Evolutionary conservation across 2,888 invertebrate genomes (phyloP).

Genomic region (Lingula anatina): DNA sequence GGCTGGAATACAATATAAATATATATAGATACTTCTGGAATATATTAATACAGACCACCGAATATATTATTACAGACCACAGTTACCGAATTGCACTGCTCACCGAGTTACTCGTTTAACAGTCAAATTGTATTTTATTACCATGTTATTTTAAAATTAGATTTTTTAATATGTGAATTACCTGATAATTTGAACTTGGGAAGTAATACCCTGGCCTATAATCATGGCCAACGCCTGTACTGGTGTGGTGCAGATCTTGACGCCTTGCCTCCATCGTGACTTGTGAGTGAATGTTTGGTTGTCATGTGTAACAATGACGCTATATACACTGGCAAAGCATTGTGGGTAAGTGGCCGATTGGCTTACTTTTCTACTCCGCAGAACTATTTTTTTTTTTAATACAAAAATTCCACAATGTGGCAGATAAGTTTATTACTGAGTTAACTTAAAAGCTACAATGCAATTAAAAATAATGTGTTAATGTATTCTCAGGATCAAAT

Average conservation of each 20-base stretch:
- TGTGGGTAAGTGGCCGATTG: too few species aligned
- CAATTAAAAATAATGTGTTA: too few species aligned
- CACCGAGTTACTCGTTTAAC: too few species aligned
- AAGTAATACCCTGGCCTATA: conserved; percentile 51
- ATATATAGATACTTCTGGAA: neutral
- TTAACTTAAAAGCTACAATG: too few species aligned
- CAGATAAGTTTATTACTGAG: too few species aligned
- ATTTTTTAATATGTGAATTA: conserved; percentile 13
- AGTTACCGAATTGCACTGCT: neutral
- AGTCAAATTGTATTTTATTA: too few species aligned
- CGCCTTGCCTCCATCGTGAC: neutral
- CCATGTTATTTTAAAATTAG: too few species aligned
- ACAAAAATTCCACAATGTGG: too few species aligned
- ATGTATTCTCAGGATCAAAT: too few species aligned
- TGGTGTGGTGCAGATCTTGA: conserved; percentile 26
- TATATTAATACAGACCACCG: neutral
- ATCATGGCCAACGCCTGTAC: conserved; percentile 50
- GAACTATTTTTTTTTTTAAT: too few species aligned
- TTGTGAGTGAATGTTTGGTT: neutral
- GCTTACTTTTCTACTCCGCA: too few species aligned
- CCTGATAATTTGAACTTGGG: conserved; percentile 49
- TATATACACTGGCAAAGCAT: neutral
- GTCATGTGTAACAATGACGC: neutral
- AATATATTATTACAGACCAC: neutral
- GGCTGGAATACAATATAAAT: conserved; percentile 23